These are phyloP conservation scores for Araneus ventricosus DNA, from an alignment of 1,140 invertebrate species.

Conservation along the genomic window DNA sequence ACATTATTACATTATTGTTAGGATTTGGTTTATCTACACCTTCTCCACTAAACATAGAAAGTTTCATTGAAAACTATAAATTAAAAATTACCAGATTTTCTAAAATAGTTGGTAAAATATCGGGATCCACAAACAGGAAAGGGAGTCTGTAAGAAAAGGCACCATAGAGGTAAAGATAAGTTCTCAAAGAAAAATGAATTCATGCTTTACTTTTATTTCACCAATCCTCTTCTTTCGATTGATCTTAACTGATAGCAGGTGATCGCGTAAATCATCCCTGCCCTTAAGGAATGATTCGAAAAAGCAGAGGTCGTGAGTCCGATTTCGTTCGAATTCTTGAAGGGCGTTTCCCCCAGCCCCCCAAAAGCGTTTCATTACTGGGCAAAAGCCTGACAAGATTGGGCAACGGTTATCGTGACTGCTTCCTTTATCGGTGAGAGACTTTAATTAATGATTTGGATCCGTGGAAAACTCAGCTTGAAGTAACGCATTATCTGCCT, in stretches of 20 bases:
- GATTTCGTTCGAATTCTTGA: not conserved
- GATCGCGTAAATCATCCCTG: not conserved
- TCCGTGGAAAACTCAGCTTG: not conserved
- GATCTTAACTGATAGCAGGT: not conserved
- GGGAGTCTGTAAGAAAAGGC: too few relatives aligned
- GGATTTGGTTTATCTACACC: too few relatives aligned
- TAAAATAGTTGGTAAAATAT: too few relatives aligned
- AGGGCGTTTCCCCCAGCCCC: not conserved
- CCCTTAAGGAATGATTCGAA: not conserved
- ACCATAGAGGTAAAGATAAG: not conserved
- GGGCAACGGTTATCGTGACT: slow-evolving; percentile 23
- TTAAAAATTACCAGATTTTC: too few relatives aligned
- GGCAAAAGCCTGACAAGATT: not conserved
- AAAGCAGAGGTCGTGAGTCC: not conserved
- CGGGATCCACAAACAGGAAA: too few relatives aligned
- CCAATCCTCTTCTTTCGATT: not conserved
- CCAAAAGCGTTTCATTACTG: slow-evolving; percentile 18
- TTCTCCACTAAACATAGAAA: too few relatives aligned
- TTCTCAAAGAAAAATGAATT: not conserved
- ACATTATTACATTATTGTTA: too few relatives aligned
- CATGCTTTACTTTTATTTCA: not conserved
- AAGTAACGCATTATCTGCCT: not conserved
- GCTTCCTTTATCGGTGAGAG: not conserved
- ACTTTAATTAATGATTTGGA: not conserved
- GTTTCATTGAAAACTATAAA: too few relatives aligned